These are phyloP conservation scores for Mormyrus lacerda DNA, from an alignment of 2,113 vertebrate species.

Conservation along the genomic window DNA sequence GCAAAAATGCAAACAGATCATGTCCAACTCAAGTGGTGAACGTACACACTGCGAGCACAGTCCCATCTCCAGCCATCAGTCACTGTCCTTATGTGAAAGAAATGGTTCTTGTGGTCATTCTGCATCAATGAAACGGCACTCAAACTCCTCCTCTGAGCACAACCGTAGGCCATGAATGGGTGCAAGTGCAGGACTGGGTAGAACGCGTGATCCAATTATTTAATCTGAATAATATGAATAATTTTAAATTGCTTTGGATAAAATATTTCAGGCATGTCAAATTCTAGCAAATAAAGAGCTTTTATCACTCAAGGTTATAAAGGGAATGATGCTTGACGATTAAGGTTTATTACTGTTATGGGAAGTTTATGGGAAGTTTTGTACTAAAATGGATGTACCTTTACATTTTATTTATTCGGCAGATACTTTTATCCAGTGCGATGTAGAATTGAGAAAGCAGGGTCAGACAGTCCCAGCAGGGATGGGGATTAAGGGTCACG, in stretches of 20 bases:
- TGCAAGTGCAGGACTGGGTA: not conserved
- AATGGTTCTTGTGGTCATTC: not conserved
- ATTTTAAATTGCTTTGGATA: not conserved
- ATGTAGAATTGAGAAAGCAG: not conserved
- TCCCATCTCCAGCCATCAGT: not conserved
- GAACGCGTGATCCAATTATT: not conserved
- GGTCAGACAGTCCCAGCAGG: not conserved
- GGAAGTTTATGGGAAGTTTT: not conserved
- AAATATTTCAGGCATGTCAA: not conserved
- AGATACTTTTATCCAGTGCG: constrained; percentile 6
- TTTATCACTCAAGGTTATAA: not conserved
- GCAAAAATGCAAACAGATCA: not conserved
- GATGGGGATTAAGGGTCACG: not conserved
- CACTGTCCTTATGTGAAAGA: not conserved
- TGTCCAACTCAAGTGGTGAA: not conserved
- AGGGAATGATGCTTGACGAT: not conserved
- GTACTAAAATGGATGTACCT: not conserved
- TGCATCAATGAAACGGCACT: not conserved
- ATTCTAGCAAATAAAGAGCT: not conserved
- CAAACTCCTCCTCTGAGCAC: not conserved
- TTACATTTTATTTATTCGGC: not conserved
- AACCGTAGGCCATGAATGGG: not conserved
- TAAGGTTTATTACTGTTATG: not conserved
- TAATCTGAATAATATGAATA: not conserved
- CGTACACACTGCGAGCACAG: not conserved